A percentile compares a stretch with the other conserved stretches of the same genome.
Evolutionary conservation across 53 echinoderm and acorn worm genomes (phyloP).

Genomic region (Hippasteria phrygiana): DNA sequence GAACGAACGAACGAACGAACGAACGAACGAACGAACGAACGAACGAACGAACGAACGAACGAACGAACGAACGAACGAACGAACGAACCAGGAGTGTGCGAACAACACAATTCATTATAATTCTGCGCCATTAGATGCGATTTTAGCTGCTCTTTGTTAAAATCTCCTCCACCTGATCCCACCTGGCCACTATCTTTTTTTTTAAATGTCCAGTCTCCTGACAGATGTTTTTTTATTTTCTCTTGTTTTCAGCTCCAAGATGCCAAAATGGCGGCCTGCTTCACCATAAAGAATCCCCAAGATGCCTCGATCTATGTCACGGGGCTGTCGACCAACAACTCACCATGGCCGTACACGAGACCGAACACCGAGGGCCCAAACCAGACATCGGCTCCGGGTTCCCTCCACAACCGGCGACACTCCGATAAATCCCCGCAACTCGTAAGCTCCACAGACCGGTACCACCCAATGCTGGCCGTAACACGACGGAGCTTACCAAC

Average conservation of each 20-base stretch:
- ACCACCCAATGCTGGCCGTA: constrained; percentile 47
- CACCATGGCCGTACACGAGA: constrained; percentile 4
- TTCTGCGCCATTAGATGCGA: no score
- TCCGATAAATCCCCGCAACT: constrained; percentile 10
- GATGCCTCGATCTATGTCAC: constrained; percentile 52
- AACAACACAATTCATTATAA: no score
- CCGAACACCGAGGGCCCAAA: not conserved
- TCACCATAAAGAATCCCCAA: constrained; percentile 54
- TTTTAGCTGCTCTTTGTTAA: no score
- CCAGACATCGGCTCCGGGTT: not conserved
- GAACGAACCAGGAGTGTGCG: no score
- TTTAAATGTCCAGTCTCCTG: no score
- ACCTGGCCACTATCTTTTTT: no score
- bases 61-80: no score
- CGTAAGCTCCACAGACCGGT: not conserved
- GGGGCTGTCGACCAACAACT: constrained; percentile 33
- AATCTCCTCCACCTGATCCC: no score
- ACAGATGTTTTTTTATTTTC: not conserved
- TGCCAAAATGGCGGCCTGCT: constrained; percentile 60
- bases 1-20: no score
- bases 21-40: no score
- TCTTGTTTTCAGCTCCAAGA: constrained; percentile 27
- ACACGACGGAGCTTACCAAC: constrained; percentile 42
- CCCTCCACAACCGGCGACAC: constrained; percentile 9
- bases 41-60: no score